Evolutionary conservation across 2,113 vertebrate species (phyloP).

Genomic region (Chinchilla lanigera): DNA sequence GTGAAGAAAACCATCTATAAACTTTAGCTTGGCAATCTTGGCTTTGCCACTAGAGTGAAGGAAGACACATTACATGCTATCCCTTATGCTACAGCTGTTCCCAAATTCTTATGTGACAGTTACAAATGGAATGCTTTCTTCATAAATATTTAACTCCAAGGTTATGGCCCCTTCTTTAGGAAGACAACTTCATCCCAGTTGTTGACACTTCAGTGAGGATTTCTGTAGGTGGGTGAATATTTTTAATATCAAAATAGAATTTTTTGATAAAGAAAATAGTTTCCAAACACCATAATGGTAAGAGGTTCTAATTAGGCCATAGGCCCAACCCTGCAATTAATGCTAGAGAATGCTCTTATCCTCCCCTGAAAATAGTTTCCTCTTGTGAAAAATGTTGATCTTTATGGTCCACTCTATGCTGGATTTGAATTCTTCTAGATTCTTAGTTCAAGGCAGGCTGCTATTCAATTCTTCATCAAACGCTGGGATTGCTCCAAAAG

Average conservation of each 20-base stretch:
- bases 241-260: conserved; percentile 43
- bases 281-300: neutral
- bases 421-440: neutral
- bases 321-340: neutral
- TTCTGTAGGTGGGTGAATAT: conserved; percentile 2
- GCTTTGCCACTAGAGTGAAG: neutral
- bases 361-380: neutral
- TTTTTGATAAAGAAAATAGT: neutral
- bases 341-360: neutral
- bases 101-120: conserved; percentile 53
- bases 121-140: conserved; percentile 51
- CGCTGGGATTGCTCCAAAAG: neutral
- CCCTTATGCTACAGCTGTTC: conserved; percentile 42
- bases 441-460: neutral
- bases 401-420: neutral
- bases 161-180: conserved; percentile 42
- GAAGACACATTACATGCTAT: neutral
- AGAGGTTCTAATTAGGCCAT: neutral
- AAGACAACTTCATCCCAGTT: conserved; percentile 38
- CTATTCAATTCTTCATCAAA: conserved; percentile 8
- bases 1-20: conserved; percentile 31
- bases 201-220: conserved; percentile 37
- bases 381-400: neutral
- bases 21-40: neutral
- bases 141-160: conserved; percentile 42